These are phyloP conservation scores for Meteorus colon DNA, from an alignment of 2,888 invertebrate genomes.

Conservation along the genomic window DNA sequence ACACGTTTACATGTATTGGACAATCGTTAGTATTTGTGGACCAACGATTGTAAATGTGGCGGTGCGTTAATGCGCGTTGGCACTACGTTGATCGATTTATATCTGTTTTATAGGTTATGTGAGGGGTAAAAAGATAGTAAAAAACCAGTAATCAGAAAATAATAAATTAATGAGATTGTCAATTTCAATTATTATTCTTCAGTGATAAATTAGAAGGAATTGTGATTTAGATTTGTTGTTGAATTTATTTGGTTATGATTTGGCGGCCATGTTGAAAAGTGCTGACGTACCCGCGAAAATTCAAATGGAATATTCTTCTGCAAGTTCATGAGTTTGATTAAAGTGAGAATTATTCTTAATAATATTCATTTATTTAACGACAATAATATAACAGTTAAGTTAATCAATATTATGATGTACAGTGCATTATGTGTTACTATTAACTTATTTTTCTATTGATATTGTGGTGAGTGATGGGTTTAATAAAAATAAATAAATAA, in stretches of 20 bases:
- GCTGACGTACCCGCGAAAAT: background rate
- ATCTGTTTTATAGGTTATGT: background rate
- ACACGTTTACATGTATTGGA: constrained; percentile 15
- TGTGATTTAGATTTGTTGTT: background rate
- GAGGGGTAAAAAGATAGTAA: background rate
- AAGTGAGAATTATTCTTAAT: constrained; percentile 12
- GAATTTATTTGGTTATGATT: background rate
- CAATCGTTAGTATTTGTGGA: constrained; percentile 26
- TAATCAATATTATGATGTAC: constrained; percentile 25
- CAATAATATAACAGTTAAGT: constrained; percentile 6
- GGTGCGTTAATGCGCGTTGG: constrained; percentile 59
- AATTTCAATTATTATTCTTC: no score
- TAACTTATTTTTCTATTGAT: constrained; percentile 37
- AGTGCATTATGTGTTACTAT: constrained; percentile 5
- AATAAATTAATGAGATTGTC: no score
- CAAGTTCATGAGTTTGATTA: background rate
- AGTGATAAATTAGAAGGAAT: no score
- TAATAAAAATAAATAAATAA: constrained; percentile 54
- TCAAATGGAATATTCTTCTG: background rate
- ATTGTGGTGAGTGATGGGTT: constrained; percentile 16
- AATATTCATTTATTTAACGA: constrained; percentile 13
- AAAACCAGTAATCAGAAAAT: no score
- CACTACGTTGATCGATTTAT: constrained; percentile 56
- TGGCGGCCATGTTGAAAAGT: background rate
- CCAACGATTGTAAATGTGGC: constrained; percentile 60